Evolutionary conservation across 2,888 invertebrate genomes (phyloP).

Genomic region (Adineta ricciae): DNA sequence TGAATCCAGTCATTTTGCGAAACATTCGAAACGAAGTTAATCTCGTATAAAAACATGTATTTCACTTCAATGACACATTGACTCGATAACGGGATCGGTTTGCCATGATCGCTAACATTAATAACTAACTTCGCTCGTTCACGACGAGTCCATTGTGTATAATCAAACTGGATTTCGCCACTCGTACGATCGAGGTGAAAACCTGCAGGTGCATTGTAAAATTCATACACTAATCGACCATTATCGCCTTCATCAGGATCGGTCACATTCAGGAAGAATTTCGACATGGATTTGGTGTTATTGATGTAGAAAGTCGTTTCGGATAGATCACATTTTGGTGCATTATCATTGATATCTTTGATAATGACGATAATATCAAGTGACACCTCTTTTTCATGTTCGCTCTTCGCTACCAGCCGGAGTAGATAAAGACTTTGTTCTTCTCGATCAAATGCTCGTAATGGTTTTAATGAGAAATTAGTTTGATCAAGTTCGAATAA

Average conservation of each 20-base stretch:
- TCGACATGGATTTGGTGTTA: background rate
- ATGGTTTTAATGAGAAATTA: conserved; percentile 8
- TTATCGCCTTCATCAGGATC: background rate
- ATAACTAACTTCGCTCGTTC: background rate
- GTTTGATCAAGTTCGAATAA: background rate
- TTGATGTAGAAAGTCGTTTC: background rate
- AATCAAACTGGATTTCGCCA: background rate
- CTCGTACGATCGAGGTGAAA: background rate
- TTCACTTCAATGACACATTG: background rate
- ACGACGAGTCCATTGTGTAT: background rate
- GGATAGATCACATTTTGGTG: background rate
- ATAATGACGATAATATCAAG: background rate
- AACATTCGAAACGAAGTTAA: background rate
- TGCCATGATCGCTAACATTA: background rate
- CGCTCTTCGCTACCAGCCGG: background rate
- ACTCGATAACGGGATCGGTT: background rate
- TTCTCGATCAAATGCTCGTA: conserved; percentile 4
- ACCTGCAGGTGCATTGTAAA: background rate
- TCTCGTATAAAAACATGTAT: background rate
- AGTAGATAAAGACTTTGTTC: background rate
- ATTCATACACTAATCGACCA: background rate
- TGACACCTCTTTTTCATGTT: background rate
- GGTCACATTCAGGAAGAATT: background rate
- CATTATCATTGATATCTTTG: background rate
- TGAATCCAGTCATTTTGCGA: background rate